Base-by-base conservation (phyloP, 2,797 vertebrate genomes). In the Gallinago solitaria region DNA sequence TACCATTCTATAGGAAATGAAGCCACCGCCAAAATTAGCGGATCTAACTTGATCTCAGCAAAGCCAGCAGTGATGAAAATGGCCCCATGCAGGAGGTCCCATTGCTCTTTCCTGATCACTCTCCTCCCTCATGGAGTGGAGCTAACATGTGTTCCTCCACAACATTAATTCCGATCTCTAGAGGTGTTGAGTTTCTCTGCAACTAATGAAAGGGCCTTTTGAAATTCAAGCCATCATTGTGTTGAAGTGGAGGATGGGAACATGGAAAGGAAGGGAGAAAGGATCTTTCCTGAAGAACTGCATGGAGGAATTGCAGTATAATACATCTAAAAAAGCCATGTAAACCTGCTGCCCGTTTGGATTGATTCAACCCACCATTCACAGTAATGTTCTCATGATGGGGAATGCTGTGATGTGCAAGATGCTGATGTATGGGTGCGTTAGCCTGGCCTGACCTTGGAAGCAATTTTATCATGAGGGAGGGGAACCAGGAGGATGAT, bases 171-270 rank as follows among this genome's bases (percentile, higher is more conserved):
- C 81, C 68, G 70, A 75, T 91, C 80, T 83, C 93, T 82, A 74
- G 75, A 95, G 82, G 68, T 92, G 75, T 57, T 90, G 71, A 70
- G 39, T 92, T 92, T 89, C 85, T 41, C 54, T 67, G 69, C 81
- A 91, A 90, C 71, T 89, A 86, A 63, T 61, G 71, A 94, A 83
- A 87, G 57, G 64, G 16, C 47, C 64, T 94, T 92, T 85, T 71
- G 90, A 94, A 95, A 95, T 78, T 87, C 65, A 96, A 73, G 37
- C 77, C 51, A 65, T 90, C 63, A 5, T 53, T 90, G 67, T 79
- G 67, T 73, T 92, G 74, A 94, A 95, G 70, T 50, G 48, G 47
- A 79, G 53, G 71, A 69, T 2, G 9, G 51, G 33, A 33, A 25
- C 51, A 35, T 73, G 61, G 82, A 83, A 93, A 76, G 79, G 73